Evolutionary conservation across 1,140 invertebrate genomes (phyloP).

Genomic region (Matsumurasca onukii): DNA sequence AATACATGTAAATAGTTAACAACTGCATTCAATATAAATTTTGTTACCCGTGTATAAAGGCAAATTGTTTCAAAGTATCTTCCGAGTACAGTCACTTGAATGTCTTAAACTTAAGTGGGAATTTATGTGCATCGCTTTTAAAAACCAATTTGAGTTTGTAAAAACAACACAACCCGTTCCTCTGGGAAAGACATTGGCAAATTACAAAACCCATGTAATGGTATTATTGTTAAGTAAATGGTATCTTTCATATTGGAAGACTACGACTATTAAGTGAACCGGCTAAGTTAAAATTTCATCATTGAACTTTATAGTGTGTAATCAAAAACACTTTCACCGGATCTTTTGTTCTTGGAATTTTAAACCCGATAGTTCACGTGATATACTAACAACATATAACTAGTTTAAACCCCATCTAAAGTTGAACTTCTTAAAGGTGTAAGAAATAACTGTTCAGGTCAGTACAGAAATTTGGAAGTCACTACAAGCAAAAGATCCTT

Average conservation of each 20-base stretch:
- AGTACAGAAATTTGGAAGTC: too few relatives aligned
- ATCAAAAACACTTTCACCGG: too few relatives aligned
- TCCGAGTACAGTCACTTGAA: conserved; percentile 8
- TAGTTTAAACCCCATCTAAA: too few relatives aligned
- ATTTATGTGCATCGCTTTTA: background rate
- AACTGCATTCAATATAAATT: conserved; percentile 19
- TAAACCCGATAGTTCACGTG: too few relatives aligned
- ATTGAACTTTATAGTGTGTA: too few relatives aligned
- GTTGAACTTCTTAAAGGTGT: too few relatives aligned
- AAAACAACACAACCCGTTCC: background rate
- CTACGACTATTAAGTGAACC: too few relatives aligned
- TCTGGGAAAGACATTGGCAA: background rate
- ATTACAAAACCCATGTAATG: background rate
- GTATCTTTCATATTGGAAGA: background rate
- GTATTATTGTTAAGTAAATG: background rate
- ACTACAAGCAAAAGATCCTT: too few relatives aligned
- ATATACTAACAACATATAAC: too few relatives aligned
- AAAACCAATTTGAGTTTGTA: background rate
- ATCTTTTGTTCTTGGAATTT: too few relatives aligned
- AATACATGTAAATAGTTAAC: conserved; percentile 23
- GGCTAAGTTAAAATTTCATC: too few relatives aligned
- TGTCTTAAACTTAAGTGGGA: background rate
- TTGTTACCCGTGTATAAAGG: conserved; percentile 10
- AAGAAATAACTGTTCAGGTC: too few relatives aligned
- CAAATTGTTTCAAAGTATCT: conserved; percentile 1